Base-by-base conservation (phyloP, 2,113 vertebrate species). In the Pteronura brasiliensis region DNA sequence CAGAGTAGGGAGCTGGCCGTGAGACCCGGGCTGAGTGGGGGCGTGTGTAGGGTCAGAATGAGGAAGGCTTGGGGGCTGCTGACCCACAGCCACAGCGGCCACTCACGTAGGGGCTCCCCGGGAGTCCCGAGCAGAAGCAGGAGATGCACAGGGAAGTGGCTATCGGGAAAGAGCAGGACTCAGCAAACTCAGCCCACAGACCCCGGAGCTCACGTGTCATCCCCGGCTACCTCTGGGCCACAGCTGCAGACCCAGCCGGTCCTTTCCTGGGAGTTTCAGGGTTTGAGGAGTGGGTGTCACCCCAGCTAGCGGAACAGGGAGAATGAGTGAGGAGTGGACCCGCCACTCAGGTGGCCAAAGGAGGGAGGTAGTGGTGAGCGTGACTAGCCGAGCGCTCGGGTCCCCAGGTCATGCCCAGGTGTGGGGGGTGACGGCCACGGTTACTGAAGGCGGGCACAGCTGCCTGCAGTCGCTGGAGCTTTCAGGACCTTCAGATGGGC, bases 291-390 rank as follows among this genome's bases (percentile, higher is more conserved):
- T 42, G 20, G 36, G n/a, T 1, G 63, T 39, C 31, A 69, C 81
- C 76, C 23, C 10, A 7, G 12, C 47, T 67, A 42, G 49, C 17
- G 61, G 27, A 27, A 18, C 13, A 12, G 42, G 79, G 80, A 82
- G 20, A 47, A 4, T 2, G 42, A 61, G 6, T 13, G 65, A 31
- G 77, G 9, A 81, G 10, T 29, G 11, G 55, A 84, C 17, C 6
- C 36, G 57, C 74, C 31, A 8, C 1, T 21, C 2, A 0, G 3
- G 52, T 83, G 85, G n/a, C 44, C 74, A 47, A 11, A 10, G 25
- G 4, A 42, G 34, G 34, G 9, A 36, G 57, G 9, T 1, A 3
- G 1, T 57, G 1, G 0, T 3, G 83, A 47, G n/a, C 15, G 0
- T 7, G 67, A 8, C 6, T 7, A 7, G 76, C 39, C 25, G 21